These are phyloP conservation scores for Tribolium castaneum DNA, from an alignment of 1,140 invertebrate species.

Conservation along the genomic window DNA sequence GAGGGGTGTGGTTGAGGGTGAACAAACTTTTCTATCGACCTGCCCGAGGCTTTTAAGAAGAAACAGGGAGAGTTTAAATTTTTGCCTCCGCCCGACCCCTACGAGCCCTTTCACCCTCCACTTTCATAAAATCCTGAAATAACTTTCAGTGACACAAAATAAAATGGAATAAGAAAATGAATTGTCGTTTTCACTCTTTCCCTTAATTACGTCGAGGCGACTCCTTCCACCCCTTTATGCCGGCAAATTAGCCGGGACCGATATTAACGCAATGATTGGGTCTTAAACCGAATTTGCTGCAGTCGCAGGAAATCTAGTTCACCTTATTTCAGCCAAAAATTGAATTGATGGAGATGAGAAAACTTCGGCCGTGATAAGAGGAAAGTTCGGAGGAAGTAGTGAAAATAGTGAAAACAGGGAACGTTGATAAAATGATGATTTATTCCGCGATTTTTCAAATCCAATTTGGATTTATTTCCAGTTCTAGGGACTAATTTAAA, in stretches of 20 bases:
- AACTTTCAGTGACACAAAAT: conserved; percentile 51
- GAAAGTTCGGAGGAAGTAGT: no score
- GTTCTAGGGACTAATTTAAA: no score
- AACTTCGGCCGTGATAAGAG: no score
- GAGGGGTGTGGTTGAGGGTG: conserved; percentile 50
- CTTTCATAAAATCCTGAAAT: conserved; percentile 49
- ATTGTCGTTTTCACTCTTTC: conserved; percentile 49
- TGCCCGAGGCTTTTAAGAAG: conserved; percentile 42
- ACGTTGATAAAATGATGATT: no score
- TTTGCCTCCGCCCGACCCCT: conserved; percentile 37
- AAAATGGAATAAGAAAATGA: conserved; percentile 53
- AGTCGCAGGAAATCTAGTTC: not conserved
- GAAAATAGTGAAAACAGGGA: no score
- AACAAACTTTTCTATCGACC: conserved; percentile 54
- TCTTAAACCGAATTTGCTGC: not conserved
- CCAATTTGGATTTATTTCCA: no score
- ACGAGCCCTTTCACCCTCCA: conserved; percentile 33
- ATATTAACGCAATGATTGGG: not conserved
- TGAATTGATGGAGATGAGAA: no score
- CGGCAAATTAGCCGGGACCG: conserved; percentile 1
- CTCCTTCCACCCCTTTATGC: not conserved
- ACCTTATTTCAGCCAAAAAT: not conserved
- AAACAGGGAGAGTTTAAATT: conserved; percentile 51
- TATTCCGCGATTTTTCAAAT: no score
- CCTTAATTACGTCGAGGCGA: conserved; percentile 25